Percentiles rank a stretch among this genome's conserved stretches.
phyloP scores from a whole-genome alignment of 1,140 invertebrate species.

The Daktulosphaira vitifoliae region DNA sequence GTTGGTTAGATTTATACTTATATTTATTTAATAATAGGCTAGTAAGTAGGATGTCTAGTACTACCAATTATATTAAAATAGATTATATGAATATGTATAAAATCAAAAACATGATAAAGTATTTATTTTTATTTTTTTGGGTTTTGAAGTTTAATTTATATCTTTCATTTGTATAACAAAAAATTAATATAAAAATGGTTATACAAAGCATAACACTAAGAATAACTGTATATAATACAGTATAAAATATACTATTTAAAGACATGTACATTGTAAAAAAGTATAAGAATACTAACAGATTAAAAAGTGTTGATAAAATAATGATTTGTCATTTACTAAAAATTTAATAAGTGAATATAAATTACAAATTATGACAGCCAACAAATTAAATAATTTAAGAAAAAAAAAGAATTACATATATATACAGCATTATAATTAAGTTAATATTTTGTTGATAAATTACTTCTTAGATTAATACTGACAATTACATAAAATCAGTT shows the following conservation, averaged over 20 bases:
- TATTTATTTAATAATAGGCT: no score
- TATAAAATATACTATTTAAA: no score
- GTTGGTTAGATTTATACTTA: no score
- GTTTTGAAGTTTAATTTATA: no score
- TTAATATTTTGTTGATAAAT: slow-evolving; percentile 20
- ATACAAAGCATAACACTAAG: slow-evolving; percentile 11
- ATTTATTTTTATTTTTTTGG: no score
- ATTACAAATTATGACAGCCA: slow-evolving; percentile 29
- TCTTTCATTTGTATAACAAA: no score
- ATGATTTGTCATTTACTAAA: slow-evolving; percentile 17
- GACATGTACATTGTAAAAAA: no score
- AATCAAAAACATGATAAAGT: no score
- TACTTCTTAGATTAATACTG: slow-evolving; percentile 30
- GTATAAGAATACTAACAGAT: no score
- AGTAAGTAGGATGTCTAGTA: no score
- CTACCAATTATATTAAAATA: no score
- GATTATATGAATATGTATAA: no score
- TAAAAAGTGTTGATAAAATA: slow-evolving; percentile 27
- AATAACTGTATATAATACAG: neutral
- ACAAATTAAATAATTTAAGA: slow-evolving; percentile 21
- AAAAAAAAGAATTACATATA: slow-evolving; percentile 17
- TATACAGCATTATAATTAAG: slow-evolving; percentile 19
- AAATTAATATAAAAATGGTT: neutral
- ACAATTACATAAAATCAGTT: slow-evolving; percentile 32
- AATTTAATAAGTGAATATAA: slow-evolving; percentile 28